phyloP scores from a whole-genome alignment of 2,888 invertebrate species.

The Drosophila glabriapex region DNA sequence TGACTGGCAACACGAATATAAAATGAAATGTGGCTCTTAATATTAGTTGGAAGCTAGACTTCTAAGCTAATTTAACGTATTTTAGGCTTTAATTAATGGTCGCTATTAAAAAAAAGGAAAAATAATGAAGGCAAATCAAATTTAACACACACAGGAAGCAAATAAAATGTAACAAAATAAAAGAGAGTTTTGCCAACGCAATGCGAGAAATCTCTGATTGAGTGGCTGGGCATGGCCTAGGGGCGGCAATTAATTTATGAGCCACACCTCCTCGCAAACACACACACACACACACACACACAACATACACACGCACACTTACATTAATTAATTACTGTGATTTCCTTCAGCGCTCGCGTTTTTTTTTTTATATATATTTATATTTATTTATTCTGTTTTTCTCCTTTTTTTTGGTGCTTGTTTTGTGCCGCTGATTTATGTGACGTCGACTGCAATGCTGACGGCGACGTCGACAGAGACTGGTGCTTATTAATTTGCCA shows the following conservation, averaged over 20 bases:
- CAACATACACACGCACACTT: constrained; percentile 33
- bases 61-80: constrained; percentile 16
- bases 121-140: constrained; percentile 13
- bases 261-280: constrained; percentile 26
- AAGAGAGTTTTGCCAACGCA: constrained; percentile 22
- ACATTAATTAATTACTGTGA: constrained; percentile 74
- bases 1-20: neutral
- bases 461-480: constrained; percentile 24
- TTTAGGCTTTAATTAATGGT: constrained; percentile 44
- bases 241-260: constrained; percentile 67
- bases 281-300: constrained; percentile 30
- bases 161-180: constrained; percentile 26
- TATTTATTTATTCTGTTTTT: constrained; percentile 16
- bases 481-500: constrained; percentile 70
- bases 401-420: constrained; percentile 3
- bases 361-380: constrained; percentile 12
- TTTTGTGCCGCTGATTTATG: constrained; percentile 63
- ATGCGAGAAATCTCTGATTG: constrained; percentile 55
- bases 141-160: constrained; percentile 15
- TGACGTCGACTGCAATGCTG: constrained; percentile 41
- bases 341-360: constrained; percentile 62
- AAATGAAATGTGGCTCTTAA: neutral
- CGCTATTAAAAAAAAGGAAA: neutral
- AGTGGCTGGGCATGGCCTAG: constrained; percentile 53
- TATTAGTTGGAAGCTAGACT: neutral